These are phyloP conservation scores for Dolichotis patagonum DNA, from an alignment of 2,113 vertebrate species.

Conservation along the genomic window DNA sequence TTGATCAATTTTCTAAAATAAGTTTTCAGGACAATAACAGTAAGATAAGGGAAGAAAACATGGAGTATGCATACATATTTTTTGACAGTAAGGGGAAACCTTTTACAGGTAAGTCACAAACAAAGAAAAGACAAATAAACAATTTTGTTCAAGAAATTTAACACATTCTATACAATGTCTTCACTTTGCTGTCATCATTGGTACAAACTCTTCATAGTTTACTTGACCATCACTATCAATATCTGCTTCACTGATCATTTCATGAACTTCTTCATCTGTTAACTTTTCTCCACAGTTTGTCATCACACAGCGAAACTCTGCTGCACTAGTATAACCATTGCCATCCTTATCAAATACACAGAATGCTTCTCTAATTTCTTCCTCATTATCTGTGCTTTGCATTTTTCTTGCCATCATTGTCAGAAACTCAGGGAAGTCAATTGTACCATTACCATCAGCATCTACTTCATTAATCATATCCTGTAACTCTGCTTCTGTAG, in stretches of 20 bases:
- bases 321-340: slow-evolving; percentile 99
- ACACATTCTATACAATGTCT: slow-evolving; percentile 98
- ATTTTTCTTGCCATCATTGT: too few species aligned
- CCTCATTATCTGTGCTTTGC: too few species aligned
- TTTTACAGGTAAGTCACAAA: slow-evolving; percentile 99
- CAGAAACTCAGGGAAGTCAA: too few species aligned
- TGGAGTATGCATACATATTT: slow-evolving; percentile 71
- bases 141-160: slow-evolving; percentile 99
- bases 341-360: slow-evolving; percentile 89
- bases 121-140: slow-evolving; percentile 99
- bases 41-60: too few species aligned
- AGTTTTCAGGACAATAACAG: too few species aligned
- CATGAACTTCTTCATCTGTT: slow-evolving; percentile 98
- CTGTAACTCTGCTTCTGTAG: too few species aligned
- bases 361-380: too few species aligned
- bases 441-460: too few species aligned
- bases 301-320: slow-evolving; percentile 99
- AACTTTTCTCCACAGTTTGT: slow-evolving; percentile 99
- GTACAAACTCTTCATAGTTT: slow-evolving; percentile 99
- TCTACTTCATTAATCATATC: too few species aligned
- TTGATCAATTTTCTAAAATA: too few species aligned
- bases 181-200: slow-evolving; percentile 99
- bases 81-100: slow-evolving; percentile 98
- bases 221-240: slow-evolving; percentile 99
- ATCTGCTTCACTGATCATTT: slow-evolving; percentile 99